phyloP scores from a whole-genome alignment of 2,113 vertebrate species.

The Corvus cornix region DNA sequence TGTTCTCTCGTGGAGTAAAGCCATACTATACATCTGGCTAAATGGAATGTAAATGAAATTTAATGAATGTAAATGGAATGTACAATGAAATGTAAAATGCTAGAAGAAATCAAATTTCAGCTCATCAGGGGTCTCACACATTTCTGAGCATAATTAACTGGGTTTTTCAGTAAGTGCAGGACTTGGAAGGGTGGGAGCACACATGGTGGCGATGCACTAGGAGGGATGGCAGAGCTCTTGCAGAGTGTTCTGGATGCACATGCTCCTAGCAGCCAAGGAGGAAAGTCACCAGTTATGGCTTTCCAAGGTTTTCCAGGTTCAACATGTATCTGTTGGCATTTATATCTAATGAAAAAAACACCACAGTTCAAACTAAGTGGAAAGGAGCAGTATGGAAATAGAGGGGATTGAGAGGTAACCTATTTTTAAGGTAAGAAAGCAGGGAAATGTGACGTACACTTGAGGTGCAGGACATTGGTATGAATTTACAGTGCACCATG shows the following conservation, averaged over 20 bases:
- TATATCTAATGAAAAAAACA: not conserved
- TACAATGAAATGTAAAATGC: not conserved
- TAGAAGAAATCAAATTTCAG: not conserved
- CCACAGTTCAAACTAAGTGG: not conserved
- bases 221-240: not conserved
- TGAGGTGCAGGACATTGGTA: not conserved
- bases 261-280: not conserved
- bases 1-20: accelerated
- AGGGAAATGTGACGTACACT: accelerated
- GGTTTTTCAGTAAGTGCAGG: not conserved
- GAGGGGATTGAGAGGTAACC: not conserved
- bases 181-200: not conserved
- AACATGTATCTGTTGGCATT: not conserved
- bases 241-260: not conserved
- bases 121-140: not conserved
- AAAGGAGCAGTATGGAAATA: not conserved
- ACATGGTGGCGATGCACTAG: accelerated
- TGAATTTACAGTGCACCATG: accelerated
- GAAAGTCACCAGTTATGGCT: not conserved
- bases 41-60: not conserved
- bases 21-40: not conserved
- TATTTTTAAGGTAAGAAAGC: not conserved
- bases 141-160: not conserved
- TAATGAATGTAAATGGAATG: not conserved
- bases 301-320: not conserved